Conservation (phyloP, 2,113 vertebrate genomes). For the Saccopteryx bilineata region DNA sequence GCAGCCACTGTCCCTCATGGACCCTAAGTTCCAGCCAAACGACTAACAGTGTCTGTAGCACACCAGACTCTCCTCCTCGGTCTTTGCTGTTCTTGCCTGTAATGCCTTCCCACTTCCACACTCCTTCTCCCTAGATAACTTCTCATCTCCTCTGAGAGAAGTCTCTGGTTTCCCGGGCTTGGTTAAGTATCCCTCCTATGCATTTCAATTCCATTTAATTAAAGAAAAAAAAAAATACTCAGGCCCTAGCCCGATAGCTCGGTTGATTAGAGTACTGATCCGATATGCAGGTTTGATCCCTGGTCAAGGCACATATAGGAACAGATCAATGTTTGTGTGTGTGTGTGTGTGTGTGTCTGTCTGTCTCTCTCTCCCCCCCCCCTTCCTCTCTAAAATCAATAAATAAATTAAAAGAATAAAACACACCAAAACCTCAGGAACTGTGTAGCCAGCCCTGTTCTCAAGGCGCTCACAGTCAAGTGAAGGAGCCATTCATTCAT, state of each 20-base stretch:
- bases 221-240: background rate
- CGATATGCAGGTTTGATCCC: no score
- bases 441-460: background rate
- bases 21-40: background rate
- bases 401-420: no score
- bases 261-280: no score
- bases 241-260: background rate
- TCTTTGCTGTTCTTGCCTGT: background rate
- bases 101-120: background rate
- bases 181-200: background rate
- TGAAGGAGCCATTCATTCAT: background rate
- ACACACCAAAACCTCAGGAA: background rate
- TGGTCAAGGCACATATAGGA: no score
- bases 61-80: background rate
- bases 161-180: conserved; percentile 32
- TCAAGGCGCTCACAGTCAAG: background rate
- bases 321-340: no score
- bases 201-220: conserved; percentile 7
- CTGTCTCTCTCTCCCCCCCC: no score
- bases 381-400: no score
- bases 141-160: background rate
- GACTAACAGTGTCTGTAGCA: background rate
- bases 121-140: background rate
- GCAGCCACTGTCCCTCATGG: background rate
- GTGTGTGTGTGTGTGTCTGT: no score